A percentile compares a stretch with the other conserved stretches of the same genome.
phyloP scores from a whole-genome alignment of 2,888 invertebrate genomes.

The Zaprionus bogoriensis region DNA sequence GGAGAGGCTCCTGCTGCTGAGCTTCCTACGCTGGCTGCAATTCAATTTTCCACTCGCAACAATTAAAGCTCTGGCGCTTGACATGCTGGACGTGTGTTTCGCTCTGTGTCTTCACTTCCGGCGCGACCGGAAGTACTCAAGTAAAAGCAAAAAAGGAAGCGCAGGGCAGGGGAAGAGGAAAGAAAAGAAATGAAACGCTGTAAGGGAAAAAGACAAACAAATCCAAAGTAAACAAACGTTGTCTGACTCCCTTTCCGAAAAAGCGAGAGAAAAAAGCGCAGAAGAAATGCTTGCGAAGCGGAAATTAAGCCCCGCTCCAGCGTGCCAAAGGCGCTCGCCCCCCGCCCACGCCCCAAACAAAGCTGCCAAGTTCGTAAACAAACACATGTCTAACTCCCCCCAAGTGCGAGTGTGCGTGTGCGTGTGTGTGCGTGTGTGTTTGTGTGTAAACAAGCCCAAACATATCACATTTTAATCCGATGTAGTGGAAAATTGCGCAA shows the following conservation, averaged over 20 bases:
- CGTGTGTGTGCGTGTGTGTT: neutral
- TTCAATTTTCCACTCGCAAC: conserved; percentile 69
- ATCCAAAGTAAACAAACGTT: conserved; percentile 75
- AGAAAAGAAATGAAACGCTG: conserved; percentile 32
- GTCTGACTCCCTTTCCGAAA: conserved; percentile 8
- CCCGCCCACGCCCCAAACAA: too few relatives aligned
- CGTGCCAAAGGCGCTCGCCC: conserved; percentile 25
- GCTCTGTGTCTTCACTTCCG: conserved; percentile 58
- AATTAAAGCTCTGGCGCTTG: conserved; percentile 56
- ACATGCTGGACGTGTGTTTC: conserved; percentile 42
- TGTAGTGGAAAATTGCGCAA: conserved; percentile 74
- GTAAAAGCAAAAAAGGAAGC: conserved; percentile 44
- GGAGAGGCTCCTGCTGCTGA: too few relatives aligned
- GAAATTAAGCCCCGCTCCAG: conserved; percentile 77
- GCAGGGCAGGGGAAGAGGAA: too few relatives aligned
- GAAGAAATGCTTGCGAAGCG: conserved; percentile 75
- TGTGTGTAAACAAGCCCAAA: conserved; percentile 74
- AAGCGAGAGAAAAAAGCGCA: conserved; percentile 23
- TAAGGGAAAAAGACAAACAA: conserved; percentile 67
- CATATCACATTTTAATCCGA: conserved; percentile 78
- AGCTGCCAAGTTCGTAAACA: conserved; percentile 76
- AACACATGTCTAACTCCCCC: conserved; percentile 60
- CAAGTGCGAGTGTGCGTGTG: neutral
- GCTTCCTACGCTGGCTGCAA: too few relatives aligned
- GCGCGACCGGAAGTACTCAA: conserved; percentile 72